Evolutionary conservation across 2,888 invertebrate genomes (phyloP).

Genomic region (Coenonympha arcania): DNA sequence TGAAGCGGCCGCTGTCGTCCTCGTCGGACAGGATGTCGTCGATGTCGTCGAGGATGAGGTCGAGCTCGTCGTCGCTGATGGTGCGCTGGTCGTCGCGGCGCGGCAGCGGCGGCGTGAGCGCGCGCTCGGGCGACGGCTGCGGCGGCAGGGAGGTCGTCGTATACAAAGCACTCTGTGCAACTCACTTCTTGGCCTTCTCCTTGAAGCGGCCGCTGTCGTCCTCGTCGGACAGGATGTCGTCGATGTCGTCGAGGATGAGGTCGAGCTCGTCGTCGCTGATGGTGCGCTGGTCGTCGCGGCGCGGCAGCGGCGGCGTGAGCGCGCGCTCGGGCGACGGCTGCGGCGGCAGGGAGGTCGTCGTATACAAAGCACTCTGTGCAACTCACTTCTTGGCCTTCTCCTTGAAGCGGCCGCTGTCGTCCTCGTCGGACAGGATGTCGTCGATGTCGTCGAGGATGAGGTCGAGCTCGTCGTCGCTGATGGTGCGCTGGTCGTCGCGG

Average conservation of each 20-base stretch:
- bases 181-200: conserved; percentile 42
- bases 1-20: conserved; percentile 51
- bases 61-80: conserved; percentile 57
- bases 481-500: conserved; percentile 18
- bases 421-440: conserved; percentile 63
- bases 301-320: conserved; percentile 27
- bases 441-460: conserved; percentile 64
- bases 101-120: conserved; percentile 26
- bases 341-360: no score
- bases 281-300: conserved; percentile 11
- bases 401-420: conserved; percentile 51
- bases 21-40: conserved; percentile 65
- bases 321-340: conserved; percentile 27
- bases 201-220: conserved; percentile 54
- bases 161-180: no score
- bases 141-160: no score
- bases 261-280: conserved; percentile 60
- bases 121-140: conserved; percentile 27
- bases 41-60: conserved; percentile 62
- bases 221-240: conserved; percentile 63
- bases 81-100: conserved; percentile 14
- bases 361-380: no score
- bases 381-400: conserved; percentile 43
- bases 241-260: conserved; percentile 62
- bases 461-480: conserved; percentile 59